Base-by-base conservation (phyloP, 1,140 invertebrate genomes). In the Drosophila kanapiae region DNA sequence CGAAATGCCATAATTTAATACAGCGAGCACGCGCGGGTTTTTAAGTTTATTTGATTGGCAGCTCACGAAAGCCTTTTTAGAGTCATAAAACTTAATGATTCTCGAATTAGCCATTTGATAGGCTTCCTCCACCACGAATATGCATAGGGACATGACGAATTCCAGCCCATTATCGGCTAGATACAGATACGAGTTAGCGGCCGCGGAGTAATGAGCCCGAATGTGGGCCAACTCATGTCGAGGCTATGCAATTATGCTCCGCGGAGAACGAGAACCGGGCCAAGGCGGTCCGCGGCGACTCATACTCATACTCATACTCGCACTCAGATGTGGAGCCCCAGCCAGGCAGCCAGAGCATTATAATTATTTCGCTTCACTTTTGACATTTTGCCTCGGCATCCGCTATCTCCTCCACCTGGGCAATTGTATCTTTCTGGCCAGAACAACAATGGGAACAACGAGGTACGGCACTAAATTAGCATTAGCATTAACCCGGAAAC, bases 401-500 rank as follows among this genome's bases (percentile, higher is more conserved):
- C 67, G 75, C 38, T 58, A 42, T 63, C 45, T 71, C 40, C 57
- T 51, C 64, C 76, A 67, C 64, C 82, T 74, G 48, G 48, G 61
- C 75, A 81, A 63, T 71, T 78, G 78, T 40, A 86, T 79, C 83
- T 69, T 29, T 35, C 7, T 61, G 31, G 63, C 56, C 65, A 70
- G 67, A 70, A 70, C 67, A 54, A 70, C 67, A 70, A 70, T 68
- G 65, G 77, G 76, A 78, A 78, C 76, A 83, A 69, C 79, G 80
- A 58, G 82, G 65, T 68, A 64, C 67, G 78, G 67, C 61, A 75
- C 72, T 80, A 71, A 85, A 84, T 84, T 80, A 77, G 76, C 78
- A 87, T 80, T 86, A 88, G 76, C 82, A 79, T 80, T 86, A 88
- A 84, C 84, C 84, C 84, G 84, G 84, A 88, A 88, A 90, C 85